phyloP scores from a whole-genome alignment of 2,113 vertebrate species.

The Eidolon helvum region DNA sequence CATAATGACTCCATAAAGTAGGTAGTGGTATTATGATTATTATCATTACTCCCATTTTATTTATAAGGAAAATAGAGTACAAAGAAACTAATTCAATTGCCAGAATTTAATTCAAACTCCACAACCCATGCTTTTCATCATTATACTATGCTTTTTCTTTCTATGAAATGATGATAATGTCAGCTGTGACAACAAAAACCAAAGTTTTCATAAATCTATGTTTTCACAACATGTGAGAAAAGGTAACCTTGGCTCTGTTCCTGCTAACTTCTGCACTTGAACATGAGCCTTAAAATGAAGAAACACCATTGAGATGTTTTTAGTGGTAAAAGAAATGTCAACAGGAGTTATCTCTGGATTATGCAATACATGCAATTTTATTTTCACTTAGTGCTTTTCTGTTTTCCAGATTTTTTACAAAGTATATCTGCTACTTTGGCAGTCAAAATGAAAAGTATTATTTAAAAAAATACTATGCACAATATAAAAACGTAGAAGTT shows the following conservation, averaged over 20 bases:
- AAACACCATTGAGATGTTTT: not conserved
- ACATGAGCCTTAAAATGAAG: not conserved
- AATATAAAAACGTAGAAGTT: not conserved
- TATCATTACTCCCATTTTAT: not conserved
- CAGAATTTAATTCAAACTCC: not conserved
- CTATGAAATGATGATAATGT: not conserved
- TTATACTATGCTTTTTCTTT: not conserved
- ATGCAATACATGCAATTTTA: not conserved
- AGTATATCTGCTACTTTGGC: not conserved
- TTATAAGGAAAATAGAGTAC: constrained; percentile 14
- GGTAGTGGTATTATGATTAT: not conserved
- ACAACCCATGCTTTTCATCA: not conserved
- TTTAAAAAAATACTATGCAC: not conserved
- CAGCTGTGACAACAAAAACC: not conserved
- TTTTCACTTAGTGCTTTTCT: constrained; percentile 6
- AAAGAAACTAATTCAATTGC: not conserved
- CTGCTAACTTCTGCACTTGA: not conserved
- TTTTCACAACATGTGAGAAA: not conserved
- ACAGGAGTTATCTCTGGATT: not conserved
- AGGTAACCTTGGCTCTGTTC: not conserved
- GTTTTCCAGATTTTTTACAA: not conserved
- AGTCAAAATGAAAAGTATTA: not conserved
- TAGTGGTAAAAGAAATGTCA: not conserved
- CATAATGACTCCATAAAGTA: not conserved
- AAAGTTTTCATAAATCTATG: not conserved